A percentile compares a stretch with the other conserved stretches of the same genome.
Evolutionary conservation across 2,113 vertebrate genomes (phyloP).

Genomic region (Syngnathus scovelli): DNA sequence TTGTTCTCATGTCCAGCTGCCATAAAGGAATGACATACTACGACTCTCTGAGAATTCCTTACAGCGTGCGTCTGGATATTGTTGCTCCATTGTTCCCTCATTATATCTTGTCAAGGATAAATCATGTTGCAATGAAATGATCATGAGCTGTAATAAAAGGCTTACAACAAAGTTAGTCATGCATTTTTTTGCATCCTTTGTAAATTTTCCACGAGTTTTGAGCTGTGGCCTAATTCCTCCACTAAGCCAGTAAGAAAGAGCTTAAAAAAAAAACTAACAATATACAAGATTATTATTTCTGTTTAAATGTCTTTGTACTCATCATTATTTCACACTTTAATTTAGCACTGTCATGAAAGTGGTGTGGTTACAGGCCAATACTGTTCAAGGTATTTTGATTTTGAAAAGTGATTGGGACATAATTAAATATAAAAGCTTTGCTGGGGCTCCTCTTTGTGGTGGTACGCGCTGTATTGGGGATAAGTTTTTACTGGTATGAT

Average conservation of each 20-base stretch:
- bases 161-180: constrained; percentile 5
- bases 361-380: not conserved
- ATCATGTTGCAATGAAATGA: constrained; percentile 1
- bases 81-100: constrained; percentile 7
- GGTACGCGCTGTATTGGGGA: constrained; percentile 18
- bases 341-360: not conserved
- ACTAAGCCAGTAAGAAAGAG: constrained; percentile 9
- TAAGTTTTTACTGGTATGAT: constrained; percentile 35
- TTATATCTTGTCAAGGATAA: constrained; percentile 7
- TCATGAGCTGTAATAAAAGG: constrained; percentile 2
- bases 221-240: constrained; percentile 18
- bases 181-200: constrained; percentile 12
- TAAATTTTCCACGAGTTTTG: constrained; percentile 15
- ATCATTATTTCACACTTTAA: not conserved
- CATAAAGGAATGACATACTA: not conserved
- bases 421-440: constrained; percentile 31
- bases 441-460: constrained; percentile 10
- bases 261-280: constrained; percentile 7
- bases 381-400: constrained; percentile 16
- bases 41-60: not conserved
- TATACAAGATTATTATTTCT: constrained; percentile 2
- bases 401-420: constrained; percentile 20
- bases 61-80: constrained; percentile 5
- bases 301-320: not conserved
- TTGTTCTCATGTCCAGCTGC: not conserved